Conservation (phyloP, 2,888 invertebrate species). For the Drosophila maculinotata region DNA sequence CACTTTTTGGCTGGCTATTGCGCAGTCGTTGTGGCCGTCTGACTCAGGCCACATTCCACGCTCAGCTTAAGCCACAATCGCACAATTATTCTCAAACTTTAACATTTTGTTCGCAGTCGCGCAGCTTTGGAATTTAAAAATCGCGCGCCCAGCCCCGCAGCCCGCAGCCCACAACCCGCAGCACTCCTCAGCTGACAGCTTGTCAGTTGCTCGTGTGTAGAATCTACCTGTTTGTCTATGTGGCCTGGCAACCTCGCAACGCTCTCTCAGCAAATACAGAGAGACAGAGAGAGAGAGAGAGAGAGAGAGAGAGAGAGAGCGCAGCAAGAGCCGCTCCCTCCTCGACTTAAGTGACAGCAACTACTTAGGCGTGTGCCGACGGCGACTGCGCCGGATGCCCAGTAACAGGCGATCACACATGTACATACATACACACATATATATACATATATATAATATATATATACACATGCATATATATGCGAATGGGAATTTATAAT, state of each 20-base stretch:
- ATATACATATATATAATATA: neutral
- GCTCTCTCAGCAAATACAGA: conserved; percentile 28
- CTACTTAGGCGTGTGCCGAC: conserved; percentile 65
- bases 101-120: conserved; percentile 72
- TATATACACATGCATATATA: neutral
- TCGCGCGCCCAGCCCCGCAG: conserved; percentile 43
- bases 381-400: conserved; percentile 47
- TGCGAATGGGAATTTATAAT: conserved; percentile 30
- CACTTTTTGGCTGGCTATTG: conserved; percentile 41
- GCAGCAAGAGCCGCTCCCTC: conserved; percentile 62
- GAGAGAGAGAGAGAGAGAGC: conserved; percentile 10
- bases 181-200: conserved; percentile 19
- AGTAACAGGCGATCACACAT: conserved; percentile 34
- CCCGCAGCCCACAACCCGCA: conserved; percentile 1
- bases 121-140: conserved; percentile 74
- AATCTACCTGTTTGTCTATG: conserved; percentile 59
- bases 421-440: conserved; percentile 5
- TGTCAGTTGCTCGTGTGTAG: conserved; percentile 17
- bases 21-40: conserved; percentile 59
- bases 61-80: conserved; percentile 47
- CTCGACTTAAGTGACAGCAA: conserved; percentile 74
- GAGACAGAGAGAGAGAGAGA: conserved; percentile 6
- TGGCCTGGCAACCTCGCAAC: conserved; percentile 17
- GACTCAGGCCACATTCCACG: conserved; percentile 70
- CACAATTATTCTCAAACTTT: conserved; percentile 80